phyloP scores from a whole-genome alignment of 2,797 vertebrate genomes.

The Gobio occitaniae region DNA sequence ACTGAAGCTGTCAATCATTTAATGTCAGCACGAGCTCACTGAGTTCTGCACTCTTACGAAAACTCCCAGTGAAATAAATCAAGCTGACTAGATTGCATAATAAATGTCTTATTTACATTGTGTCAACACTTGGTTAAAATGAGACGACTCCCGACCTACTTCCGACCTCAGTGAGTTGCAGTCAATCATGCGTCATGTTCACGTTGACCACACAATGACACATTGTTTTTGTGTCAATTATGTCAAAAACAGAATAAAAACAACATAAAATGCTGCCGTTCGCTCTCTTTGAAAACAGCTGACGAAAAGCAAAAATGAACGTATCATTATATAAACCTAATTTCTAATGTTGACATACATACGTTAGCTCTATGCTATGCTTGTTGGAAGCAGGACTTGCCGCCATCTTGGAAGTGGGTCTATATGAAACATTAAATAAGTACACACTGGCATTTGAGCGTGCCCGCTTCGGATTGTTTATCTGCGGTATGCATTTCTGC shows the following conservation, averaged over 20 bases:
- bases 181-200: not conserved
- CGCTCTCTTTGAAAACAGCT: too few species aligned
- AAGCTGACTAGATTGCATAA: not conserved
- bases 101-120: not conserved
- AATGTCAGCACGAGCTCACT: not conserved
- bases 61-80: not conserved
- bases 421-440: conserved; percentile 17
- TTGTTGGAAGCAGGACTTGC: not conserved
- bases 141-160: not conserved
- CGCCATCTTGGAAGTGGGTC: not conserved
- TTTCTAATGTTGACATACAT: not conserved
- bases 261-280: not conserved
- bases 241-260: not conserved
- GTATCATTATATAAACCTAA: not conserved
- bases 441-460: not conserved
- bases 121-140: not conserved
- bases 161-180: not conserved
- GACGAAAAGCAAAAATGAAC: not conserved
- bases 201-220: not conserved
- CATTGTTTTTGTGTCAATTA: not conserved
- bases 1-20: too few species aligned
- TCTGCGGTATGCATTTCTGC: conserved; percentile 34
- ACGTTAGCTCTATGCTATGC: not conserved
- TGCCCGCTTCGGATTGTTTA: not conserved
- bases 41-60: not conserved